Percentiles rank a stretch among this genome's conserved stretches.
Evolutionary conservation across 2,888 invertebrate species (phyloP).

Genomic region (Cheilosia scutellata): DNA sequence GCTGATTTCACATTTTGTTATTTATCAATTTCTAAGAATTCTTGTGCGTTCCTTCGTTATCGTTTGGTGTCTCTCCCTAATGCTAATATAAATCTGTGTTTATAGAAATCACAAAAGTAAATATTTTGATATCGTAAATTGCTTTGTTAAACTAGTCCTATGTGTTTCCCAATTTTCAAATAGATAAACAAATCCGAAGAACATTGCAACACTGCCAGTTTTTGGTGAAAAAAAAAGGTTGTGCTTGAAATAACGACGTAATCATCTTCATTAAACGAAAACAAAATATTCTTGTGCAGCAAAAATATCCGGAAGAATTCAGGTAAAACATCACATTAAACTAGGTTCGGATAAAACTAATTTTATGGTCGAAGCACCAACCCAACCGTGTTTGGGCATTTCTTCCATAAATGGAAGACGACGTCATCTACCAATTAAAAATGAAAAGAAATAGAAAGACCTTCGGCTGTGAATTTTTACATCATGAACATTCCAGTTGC

Average conservation of each 20-base stretch:
- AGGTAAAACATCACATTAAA: constrained; percentile 30
- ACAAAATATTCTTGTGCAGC: constrained; percentile 6
- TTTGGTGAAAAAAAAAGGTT: neutral
- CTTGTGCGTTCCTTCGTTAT: constrained; percentile 15
- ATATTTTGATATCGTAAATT: neutral
- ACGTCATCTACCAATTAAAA: constrained; percentile 58
- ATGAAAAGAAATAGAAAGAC: constrained; percentile 47
- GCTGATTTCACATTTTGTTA: constrained; percentile 66
- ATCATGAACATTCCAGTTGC: constrained; percentile 6
- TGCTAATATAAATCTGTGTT: constrained; percentile 22
- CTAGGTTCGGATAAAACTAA: neutral
- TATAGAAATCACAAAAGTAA: constrained; percentile 44
- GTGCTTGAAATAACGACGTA: constrained; percentile 41
- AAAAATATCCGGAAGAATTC: neutral
- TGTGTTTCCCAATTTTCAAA: neutral
- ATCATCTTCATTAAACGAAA: constrained; percentile 29
- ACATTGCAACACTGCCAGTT: constrained; percentile 12
- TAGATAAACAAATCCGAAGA: constrained; percentile 33
- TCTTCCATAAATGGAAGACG: constrained; percentile 67
- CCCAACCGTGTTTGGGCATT: constrained; percentile 29
- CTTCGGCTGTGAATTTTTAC: constrained; percentile 34
- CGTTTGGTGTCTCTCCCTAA: neutral
- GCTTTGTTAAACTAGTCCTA: neutral
- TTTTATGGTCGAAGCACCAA: neutral
- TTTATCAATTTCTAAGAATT: constrained; percentile 58